phyloP scores from a whole-genome alignment of 1,140 invertebrate species.

The Hermatobates lingyangjiaoensis region DNA sequence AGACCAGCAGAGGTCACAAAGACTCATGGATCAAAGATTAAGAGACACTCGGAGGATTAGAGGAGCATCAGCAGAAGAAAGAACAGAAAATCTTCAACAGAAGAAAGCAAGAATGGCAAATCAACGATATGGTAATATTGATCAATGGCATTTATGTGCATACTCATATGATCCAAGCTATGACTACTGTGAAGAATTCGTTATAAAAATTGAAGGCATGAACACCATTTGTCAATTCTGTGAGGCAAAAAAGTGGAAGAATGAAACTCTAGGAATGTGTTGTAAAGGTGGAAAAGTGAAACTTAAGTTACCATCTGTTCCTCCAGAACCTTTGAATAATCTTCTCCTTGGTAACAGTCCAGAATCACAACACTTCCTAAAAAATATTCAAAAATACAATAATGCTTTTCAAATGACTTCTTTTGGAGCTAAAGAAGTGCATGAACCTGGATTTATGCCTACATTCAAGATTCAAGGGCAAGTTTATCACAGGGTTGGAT shows the following conservation, averaged over 20 bases:
- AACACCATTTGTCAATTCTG: slow-evolving; percentile 17
- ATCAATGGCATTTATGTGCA: no score
- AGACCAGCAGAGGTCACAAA: no score
- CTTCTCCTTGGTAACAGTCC: not conserved
- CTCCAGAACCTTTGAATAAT: slow-evolving; percentile 3
- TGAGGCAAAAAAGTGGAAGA: slow-evolving; percentile 22
- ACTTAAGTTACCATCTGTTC: slow-evolving; percentile 7
- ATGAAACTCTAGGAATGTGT: slow-evolving; percentile 20
- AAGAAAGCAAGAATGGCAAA: no score
- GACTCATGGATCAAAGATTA: no score
- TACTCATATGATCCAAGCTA: not conserved
- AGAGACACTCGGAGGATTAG: no score
- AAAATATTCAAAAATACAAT: slow-evolving; percentile 23
- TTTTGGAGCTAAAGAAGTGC: no score
- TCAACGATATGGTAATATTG: no score
- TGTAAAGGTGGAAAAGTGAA: slow-evolving; percentile 17
- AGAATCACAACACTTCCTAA: slow-evolving; percentile 24
- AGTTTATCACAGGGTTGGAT: slow-evolving; percentile 26
- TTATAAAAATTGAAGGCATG: slow-evolving; percentile 18
- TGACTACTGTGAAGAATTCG: not conserved
- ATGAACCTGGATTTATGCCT: no score
- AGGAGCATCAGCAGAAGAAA: no score
- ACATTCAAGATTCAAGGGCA: slow-evolving; percentile 29
- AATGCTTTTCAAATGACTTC: slow-evolving; percentile 24
- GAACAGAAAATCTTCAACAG: no score